These are phyloP conservation scores for Paedocypris micromegethes DNA, from an alignment of 2,797 vertebrate species.

Conservation along the genomic window DNA sequence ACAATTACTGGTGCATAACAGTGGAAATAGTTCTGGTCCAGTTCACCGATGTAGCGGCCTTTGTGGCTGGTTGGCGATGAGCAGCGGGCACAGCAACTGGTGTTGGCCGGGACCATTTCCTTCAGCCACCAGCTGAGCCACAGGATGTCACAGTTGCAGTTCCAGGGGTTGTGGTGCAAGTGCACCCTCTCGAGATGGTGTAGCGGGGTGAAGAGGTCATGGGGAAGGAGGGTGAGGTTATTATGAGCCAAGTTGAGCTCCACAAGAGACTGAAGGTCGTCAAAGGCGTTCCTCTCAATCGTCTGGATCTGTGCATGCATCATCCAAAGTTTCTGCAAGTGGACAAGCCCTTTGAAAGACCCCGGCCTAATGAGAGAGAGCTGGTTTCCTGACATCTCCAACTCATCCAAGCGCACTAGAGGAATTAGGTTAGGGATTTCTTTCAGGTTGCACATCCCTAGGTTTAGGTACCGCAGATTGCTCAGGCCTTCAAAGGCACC, in stretches of 20 bases:
- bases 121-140: slow-evolving; percentile 99
- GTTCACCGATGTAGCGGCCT: slow-evolving; percentile 94
- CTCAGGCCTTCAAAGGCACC: slow-evolving; percentile 99
- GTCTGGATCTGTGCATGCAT: slow-evolving; percentile 98
- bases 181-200: slow-evolving; percentile 95
- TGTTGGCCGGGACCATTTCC: slow-evolving; percentile 97
- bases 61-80: slow-evolving; percentile 87
- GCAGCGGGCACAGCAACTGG: slow-evolving; percentile 95
- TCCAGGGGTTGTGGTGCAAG: slow-evolving; percentile 98
- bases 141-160: slow-evolving; percentile 98
- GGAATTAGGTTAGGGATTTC: slow-evolving; percentile 99
- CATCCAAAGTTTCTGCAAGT: slow-evolving; percentile 99
- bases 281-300: slow-evolving; percentile 98
- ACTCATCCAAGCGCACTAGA: slow-evolving; percentile 90
- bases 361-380: slow-evolving; percentile 88
- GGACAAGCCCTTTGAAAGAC: slow-evolving; percentile 96
- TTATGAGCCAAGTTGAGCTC: slow-evolving; percentile 98
- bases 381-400: slow-evolving; percentile 99
- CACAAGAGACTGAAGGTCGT: slow-evolving; percentile 96
- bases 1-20: slow-evolving; percentile 98
- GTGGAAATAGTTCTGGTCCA: slow-evolving; percentile 98
- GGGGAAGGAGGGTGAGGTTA: slow-evolving; percentile 95
- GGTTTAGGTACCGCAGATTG: slow-evolving; percentile 97
- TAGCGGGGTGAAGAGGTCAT: slow-evolving; percentile 96
- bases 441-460: slow-evolving; percentile 99